These are phyloP conservation scores for Andricus quercusramuli DNA, from an alignment of 2,888 invertebrate genomes.

Conservation along the genomic window DNA sequence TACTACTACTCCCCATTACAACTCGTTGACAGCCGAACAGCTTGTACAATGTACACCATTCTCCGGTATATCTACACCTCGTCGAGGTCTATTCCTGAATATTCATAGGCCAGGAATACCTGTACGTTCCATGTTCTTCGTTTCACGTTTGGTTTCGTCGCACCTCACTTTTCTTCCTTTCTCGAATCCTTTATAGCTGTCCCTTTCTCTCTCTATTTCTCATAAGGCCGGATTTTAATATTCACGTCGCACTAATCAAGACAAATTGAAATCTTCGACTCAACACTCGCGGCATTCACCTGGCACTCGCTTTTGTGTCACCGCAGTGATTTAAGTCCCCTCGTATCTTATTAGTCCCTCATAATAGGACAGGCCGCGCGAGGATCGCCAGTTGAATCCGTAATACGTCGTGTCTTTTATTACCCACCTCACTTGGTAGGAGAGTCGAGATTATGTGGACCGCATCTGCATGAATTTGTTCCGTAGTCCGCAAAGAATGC, in stretches of 20 bases:
- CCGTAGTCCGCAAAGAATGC: conserved; percentile 48
- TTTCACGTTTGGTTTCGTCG: conserved; percentile 17
- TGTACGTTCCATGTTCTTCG: neutral
- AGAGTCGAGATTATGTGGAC: conserved; percentile 48
- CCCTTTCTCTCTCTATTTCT: neutral
- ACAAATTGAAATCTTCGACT: conserved; percentile 74
- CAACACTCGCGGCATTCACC: conserved; percentile 55
- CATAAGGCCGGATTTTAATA: conserved; percentile 63
- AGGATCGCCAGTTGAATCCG: conserved; percentile 75
- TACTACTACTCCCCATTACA: conserved; percentile 31
- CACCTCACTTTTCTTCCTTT: conserved; percentile 40
- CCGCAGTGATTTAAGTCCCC: conserved; percentile 53
- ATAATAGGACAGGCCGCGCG: conserved; percentile 66
- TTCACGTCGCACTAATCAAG: conserved; percentile 74
- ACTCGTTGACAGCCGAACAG: conserved; percentile 32
- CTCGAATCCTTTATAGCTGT: conserved; percentile 34
- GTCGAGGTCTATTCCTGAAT: conserved; percentile 31
- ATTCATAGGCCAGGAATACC: conserved; percentile 42
- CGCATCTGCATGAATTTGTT: conserved; percentile 48
- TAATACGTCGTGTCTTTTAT: conserved; percentile 66
- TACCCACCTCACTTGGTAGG: conserved; percentile 43
- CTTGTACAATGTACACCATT: conserved; percentile 18
- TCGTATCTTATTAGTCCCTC: conserved; percentile 65
- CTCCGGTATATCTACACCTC: conserved; percentile 23
- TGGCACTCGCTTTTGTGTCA: conserved; percentile 55